Evolutionary conservation across 2,888 invertebrate species (phyloP), one percentile per base, ranked within the genome.

Genomic region (Glyphotaelius pellucidus): DNA sequence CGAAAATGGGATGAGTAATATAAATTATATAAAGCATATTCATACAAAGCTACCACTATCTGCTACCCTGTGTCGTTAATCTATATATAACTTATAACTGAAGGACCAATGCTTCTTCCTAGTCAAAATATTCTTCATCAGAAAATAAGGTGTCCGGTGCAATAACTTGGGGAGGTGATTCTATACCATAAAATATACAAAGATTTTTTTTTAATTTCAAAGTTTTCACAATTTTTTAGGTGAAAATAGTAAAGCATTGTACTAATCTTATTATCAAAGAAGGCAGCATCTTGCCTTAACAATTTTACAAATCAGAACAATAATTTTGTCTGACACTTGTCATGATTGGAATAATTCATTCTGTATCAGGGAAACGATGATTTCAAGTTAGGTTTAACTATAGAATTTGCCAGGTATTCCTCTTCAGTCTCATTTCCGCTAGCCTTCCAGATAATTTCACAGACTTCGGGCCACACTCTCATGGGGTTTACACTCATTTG

Each of bases 31-130:
- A 42, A 47, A 47, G 47, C 47, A 90, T 90, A 38, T 47, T 47
- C 83, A 81, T 90, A 83, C 31, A n/a, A 80, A 31, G 14, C 89
- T 90, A 47, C 47, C 83, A 90, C 31, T 80, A 90, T 90, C 52
- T 25, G 80, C 89, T 38, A 80, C 90, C 81, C 31, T 90, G 32
- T 90, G 83, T 80, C 80, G 11, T 35, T 80, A 89, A 79, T 32
- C 25, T 35, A 89, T 35, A 47, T 88, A 47, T 47, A 47, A 47
- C 52, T 12, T 47, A 31, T 47, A 87, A 11, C 42, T 80, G 90
- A 91, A 91, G 91, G 91, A 91, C 91, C 91, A 91, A 91, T 15
- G 91, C 91, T 91, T 91, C 89, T 91, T 90, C 89, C 38, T 91
- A 91, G 91, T 89, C 89, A 32, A 30, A 89, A 25, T 90, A 90